Conservation (phyloP, 2,888 invertebrate species). For the Bombylius major region DNA sequence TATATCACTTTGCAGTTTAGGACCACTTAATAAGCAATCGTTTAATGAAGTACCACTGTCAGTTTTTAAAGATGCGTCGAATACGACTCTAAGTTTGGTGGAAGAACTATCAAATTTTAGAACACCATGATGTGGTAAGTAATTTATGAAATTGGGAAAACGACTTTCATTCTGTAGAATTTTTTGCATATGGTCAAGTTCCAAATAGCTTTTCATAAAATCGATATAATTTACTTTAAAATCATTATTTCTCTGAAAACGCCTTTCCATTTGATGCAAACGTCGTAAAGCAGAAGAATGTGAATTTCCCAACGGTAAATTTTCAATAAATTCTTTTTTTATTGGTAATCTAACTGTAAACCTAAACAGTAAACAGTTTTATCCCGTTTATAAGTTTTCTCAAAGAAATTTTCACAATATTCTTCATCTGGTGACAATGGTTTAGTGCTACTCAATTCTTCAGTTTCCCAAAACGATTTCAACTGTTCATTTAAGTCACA, state of each 20-base stretch:
- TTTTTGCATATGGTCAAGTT: not conserved
- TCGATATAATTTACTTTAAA: too few relatives aligned
- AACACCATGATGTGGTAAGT: conserved; percentile 5
- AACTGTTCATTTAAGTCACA: not conserved
- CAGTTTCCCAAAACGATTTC: not conserved
- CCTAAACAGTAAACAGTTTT: not conserved
- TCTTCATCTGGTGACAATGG: not conserved
- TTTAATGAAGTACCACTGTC: conserved; percentile 1
- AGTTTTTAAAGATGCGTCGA: conserved; percentile 1
- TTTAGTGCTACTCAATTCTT: not conserved
- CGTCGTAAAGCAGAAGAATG: not conserved
- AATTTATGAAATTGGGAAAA: not conserved
- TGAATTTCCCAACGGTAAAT: not conserved
- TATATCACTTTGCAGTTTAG: not conserved
- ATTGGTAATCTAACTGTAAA: not conserved
- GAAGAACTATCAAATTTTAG: not conserved
- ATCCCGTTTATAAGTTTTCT: not conserved
- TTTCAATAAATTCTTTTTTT: not conserved
- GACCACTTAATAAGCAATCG: not conserved
- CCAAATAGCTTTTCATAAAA: not conserved
- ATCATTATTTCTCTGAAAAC: not conserved
- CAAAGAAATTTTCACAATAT: not conserved
- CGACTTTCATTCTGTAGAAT: not conserved
- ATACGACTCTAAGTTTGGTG: conserved; percentile 4
- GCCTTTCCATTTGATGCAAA: not conserved